These are phyloP conservation scores for Miichthys miiuy DNA, from an alignment of 2,797 vertebrate genomes.

Conservation along the genomic window DNA sequence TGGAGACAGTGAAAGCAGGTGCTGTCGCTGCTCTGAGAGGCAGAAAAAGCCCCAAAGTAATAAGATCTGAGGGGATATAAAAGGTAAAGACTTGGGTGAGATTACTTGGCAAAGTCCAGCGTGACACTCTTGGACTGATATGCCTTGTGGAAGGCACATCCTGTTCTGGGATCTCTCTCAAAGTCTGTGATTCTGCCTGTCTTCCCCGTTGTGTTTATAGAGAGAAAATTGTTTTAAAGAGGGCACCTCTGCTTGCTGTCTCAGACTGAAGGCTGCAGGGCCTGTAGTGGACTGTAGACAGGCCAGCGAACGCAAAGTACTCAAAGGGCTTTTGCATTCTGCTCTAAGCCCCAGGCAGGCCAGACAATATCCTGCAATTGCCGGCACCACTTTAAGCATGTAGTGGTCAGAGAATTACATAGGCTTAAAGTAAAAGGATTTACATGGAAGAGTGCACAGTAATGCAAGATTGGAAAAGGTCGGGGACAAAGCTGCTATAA, in stretches of 20 bases:
- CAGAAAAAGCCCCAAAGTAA: constrained; percentile 52
- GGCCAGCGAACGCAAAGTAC: constrained; percentile 31
- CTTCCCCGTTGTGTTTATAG: constrained; percentile 20
- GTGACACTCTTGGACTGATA: constrained; percentile 49
- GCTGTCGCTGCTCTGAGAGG: constrained; percentile 44
- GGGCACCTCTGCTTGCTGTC: not conserved
- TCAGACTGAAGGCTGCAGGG: constrained; percentile 22
- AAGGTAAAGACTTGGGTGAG: constrained; percentile 47
- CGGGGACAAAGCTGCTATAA: constrained; percentile 20
- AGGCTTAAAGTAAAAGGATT: constrained; percentile 77
- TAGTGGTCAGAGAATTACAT: constrained; percentile 68
- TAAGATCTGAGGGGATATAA: constrained; percentile 50
- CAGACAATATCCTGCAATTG: constrained; percentile 49
- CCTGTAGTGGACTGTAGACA: not conserved
- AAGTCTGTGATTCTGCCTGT: constrained; percentile 31
- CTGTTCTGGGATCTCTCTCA: constrained; percentile 45
- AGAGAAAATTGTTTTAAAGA: constrained; percentile 36
- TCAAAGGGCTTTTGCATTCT: constrained; percentile 39
- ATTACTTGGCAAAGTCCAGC: constrained; percentile 50
- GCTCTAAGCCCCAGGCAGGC: constrained; percentile 25
- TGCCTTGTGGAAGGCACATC: constrained; percentile 47
- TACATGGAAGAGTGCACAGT: constrained; percentile 43
- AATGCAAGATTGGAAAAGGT: constrained; percentile 22
- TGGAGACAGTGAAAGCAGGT: constrained; percentile 58
- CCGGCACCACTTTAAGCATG: constrained; percentile 41